phyloP scores from a whole-genome alignment of 2,888 invertebrate species.

The Xestoiulus laeticollis region DNA sequence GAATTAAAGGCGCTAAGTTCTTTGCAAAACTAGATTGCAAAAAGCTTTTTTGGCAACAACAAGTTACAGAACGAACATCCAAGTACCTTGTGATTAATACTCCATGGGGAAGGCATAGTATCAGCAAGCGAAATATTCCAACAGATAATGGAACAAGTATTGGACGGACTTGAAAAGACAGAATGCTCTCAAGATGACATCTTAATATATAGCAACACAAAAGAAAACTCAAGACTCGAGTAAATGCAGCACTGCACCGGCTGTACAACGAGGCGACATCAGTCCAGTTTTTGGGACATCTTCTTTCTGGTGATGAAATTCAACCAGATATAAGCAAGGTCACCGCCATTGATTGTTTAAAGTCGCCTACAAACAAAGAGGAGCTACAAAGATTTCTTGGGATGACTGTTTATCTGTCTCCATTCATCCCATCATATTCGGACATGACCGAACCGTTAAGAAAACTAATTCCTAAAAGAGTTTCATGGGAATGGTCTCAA shows the following conservation, averaged over 20 bases:
- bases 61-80: background rate
- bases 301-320: background rate
- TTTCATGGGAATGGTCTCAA: background rate
- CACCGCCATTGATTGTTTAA: background rate
- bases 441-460: slow-evolving; percentile 21
- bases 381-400: background rate
- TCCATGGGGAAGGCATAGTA: background rate
- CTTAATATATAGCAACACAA: too few species aligned
- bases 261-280: too few species aligned
- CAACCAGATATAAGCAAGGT: slow-evolving; percentile 2
- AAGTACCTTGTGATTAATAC: background rate
- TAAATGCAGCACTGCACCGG: too few species aligned
- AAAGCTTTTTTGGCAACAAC: slow-evolving; percentile 32
- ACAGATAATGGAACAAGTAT: slow-evolving; percentile 23
- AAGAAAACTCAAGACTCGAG: too few species aligned
- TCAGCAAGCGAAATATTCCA: slow-evolving; percentile 21
- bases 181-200: too few species aligned
- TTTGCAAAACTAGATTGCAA: background rate
- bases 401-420: background rate
- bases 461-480: background rate
- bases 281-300: too few species aligned
- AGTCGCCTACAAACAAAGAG: too few species aligned
- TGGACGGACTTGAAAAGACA: too few species aligned
- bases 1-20: background rate
- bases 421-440: background rate